These are phyloP conservation scores for Hippocampus kuda DNA, from an alignment of 2,797 vertebrate genomes.

Conservation along the genomic window DNA sequence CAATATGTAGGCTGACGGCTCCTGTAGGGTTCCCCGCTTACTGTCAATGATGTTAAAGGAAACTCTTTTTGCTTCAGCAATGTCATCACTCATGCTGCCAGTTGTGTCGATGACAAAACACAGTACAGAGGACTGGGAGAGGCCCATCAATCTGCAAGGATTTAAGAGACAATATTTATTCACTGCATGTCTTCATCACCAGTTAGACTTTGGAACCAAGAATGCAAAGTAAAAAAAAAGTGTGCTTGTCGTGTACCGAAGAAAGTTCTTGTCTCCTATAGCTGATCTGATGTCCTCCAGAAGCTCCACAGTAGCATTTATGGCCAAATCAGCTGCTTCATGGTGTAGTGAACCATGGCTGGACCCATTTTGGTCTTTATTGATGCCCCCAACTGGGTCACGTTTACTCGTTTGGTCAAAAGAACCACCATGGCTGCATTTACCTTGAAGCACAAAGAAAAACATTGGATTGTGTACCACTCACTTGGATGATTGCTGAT, in stretches of 20 bases:
- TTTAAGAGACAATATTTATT: not conserved
- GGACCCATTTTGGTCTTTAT: constrained; percentile 40
- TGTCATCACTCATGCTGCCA: constrained; percentile 56
- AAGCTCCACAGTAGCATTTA: constrained; percentile 54
- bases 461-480: not conserved
- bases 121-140: constrained; percentile 51
- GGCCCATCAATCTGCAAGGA: constrained; percentile 54
- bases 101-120: constrained; percentile 68
- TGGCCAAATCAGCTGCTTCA: constrained; percentile 48
- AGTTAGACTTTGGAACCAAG: not conserved
- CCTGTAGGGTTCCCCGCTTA: constrained; percentile 46
- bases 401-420: constrained; percentile 34
- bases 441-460: constrained; percentile 39
- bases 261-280: constrained; percentile 46
- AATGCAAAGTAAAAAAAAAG: not conserved
- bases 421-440: constrained; percentile 59
- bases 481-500: not conserved
- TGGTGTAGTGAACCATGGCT: constrained; percentile 50
- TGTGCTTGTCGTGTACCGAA: constrained; percentile 37
- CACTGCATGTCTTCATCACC: not conserved
- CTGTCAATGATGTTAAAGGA: constrained; percentile 53
- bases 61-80: constrained; percentile 42
- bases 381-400: constrained; percentile 57
- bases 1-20: constrained; percentile 60
- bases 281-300: constrained; percentile 56